Evolutionary conservation across 2,113 vertebrate species (phyloP), one percentile per base, ranked within the genome.

Genomic region (Lamprotornis superbus): DNA sequence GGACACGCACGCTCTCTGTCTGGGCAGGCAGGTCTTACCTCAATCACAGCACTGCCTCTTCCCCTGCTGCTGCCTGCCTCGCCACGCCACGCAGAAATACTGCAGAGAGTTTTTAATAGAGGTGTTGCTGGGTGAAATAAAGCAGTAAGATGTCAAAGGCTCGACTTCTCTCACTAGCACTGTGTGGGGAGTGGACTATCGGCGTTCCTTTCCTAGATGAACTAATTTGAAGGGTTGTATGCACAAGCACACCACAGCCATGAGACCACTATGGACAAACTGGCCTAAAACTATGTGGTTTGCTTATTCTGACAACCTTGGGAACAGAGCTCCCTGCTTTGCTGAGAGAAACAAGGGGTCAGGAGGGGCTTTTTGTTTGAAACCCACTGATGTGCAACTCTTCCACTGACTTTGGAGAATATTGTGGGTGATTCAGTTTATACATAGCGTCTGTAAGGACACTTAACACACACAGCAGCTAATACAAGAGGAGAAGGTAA

Each of bases 51-150:
- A 0, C 23, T 23, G 23, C 63, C 89, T 9, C 46, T 65, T 23
- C 40, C 55, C 79, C 55, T 15, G 50, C 76, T 50, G 79, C 53
- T 23, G 63, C 28, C 39, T 5, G 7, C 19, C 83, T 89, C 21
- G 35, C 60, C 77, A 47, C 12, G 1, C 16, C 53, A 30, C 53
- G 10, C 90, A 27, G 85, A 24, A 83, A 64, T 3, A 44, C 61
- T 40, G 83, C 88, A 60, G 47, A 33, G 75, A 70, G 71, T 81
- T 92, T 93, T 95, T 86, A 83, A 86, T 60, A 93, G 92, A 94
- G 76, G 73, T 70, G 85, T 91, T 90, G 90, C 88, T 68, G 83
- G 94, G 80, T 78, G 79, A 78, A 81, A 95, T 64, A 86, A 90
- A 83, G 90, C 87, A 55, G 67, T 12, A 1, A 61, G 67, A 57